Percentiles rank a stretch among this genome's conserved stretches.
phyloP scores from a whole-genome alignment of 2,113 vertebrate species.

The Myotis yumanensis region DNA sequence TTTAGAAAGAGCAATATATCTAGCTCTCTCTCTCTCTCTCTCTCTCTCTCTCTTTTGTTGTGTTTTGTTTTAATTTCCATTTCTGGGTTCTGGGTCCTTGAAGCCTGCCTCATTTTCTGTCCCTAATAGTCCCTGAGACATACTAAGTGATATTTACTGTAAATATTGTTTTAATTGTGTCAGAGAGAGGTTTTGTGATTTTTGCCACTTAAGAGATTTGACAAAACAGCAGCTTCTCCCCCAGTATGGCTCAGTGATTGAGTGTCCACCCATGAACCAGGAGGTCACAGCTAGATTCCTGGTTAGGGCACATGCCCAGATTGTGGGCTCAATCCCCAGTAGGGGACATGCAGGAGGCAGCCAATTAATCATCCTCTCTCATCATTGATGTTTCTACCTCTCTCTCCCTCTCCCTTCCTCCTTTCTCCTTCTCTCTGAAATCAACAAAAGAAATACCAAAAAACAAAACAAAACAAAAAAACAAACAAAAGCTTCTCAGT shows the following conservation, averaged over 20 bases:
- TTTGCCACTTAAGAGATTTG: neutral
- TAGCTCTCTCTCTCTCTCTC: neutral
- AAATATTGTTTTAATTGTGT: neutral
- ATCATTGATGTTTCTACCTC: too few species aligned
- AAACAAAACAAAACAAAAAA: neutral
- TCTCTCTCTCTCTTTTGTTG: too few species aligned
- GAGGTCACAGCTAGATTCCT: too few species aligned
- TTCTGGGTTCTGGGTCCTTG: neutral
- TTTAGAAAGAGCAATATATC: neutral
- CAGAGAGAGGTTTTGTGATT: neutral
- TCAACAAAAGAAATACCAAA: too few species aligned
- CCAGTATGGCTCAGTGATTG: too few species aligned
- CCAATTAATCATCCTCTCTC: too few species aligned
- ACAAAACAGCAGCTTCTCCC: neutral
- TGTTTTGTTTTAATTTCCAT: neutral
- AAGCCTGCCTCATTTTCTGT: neutral
- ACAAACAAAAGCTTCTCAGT: neutral
- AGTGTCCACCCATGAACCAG: too few species aligned
- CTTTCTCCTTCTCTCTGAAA: too few species aligned
- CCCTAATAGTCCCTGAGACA: neutral
- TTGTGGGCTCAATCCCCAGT: too few species aligned
- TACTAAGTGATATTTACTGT: neutral
- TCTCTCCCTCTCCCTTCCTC: too few species aligned
- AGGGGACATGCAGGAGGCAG: too few species aligned
- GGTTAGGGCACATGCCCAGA: too few species aligned